Evolutionary conservation across 2,797 vertebrate species (phyloP).

Genomic region (Dicrostonyx torquatus): DNA sequence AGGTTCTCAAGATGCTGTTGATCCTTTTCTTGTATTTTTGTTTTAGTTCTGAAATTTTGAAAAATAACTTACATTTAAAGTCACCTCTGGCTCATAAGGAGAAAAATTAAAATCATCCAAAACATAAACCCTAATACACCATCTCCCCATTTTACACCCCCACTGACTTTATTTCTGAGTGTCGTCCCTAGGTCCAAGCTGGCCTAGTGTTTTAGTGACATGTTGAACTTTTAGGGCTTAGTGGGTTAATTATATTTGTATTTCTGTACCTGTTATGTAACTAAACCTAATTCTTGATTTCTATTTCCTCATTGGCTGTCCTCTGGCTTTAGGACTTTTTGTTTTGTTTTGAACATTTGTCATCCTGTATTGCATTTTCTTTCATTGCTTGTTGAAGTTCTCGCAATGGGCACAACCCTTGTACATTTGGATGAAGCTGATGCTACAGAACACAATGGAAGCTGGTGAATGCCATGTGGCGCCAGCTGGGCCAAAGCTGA

Average conservation of each 20-base stretch:
- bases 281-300: conserved; percentile 14
- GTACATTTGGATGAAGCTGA: background rate
- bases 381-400: background rate
- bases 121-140: background rate
- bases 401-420: background rate
- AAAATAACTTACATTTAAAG: conserved; percentile 3
- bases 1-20: background rate
- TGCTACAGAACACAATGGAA: background rate
- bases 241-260: conserved; percentile 19
- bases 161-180: background rate
- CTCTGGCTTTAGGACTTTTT: background rate
- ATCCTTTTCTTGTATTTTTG: background rate
- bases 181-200: background rate
- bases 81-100: background rate
- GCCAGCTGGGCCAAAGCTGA: background rate
- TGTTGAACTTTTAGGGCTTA: conserved; percentile 34
- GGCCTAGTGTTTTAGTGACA: background rate
- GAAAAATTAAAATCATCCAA: background rate
- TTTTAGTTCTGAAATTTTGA: conserved; percentile 56
- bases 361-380: background rate
- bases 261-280: background rate
- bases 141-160: background rate
- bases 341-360: background rate
- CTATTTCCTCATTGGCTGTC: background rate
- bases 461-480: fast-evolving